These are phyloP conservation scores for Rhizomys pruinosus DNA, from an alignment of 2,113 vertebrate species.

Conservation along the genomic window DNA sequence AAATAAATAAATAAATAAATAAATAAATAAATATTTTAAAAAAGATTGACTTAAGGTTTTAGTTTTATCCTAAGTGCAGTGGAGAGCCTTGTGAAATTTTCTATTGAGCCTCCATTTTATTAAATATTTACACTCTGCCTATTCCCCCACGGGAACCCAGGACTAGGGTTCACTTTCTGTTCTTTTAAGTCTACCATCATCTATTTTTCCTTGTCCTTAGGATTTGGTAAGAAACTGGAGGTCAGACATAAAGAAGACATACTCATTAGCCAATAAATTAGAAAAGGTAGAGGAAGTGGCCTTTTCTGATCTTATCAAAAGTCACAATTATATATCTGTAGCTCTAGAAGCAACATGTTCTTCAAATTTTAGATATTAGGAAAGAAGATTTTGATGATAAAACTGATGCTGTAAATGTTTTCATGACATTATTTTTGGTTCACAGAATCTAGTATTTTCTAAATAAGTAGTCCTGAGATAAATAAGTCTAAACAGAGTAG, in stretches of 20 bases:
- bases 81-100: background rate
- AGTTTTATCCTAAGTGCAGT: background rate
- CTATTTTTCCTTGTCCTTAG: too few relatives aligned
- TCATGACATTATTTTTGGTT: background rate
- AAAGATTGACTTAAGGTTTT: background rate
- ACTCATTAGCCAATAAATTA: background rate
- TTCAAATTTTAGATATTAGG: background rate
- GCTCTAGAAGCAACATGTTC: background rate
- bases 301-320: background rate
- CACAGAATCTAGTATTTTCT: background rate
- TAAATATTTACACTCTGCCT: background rate
- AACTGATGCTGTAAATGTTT: constrained; percentile 4
- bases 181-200: background rate
- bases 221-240: background rate
- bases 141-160: background rate
- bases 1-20: too few relatives aligned
- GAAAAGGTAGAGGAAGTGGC: background rate
- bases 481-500: background rate
- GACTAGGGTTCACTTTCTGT: background rate
- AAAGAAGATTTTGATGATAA: constrained; percentile 10
- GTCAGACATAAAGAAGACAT: background rate
- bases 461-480: background rate
- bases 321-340: background rate
- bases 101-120: too few relatives aligned
- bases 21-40: too few relatives aligned